Evolutionary conservation across 2,888 invertebrate genomes (phyloP).

Genomic region (Apamea sordens): DNA sequence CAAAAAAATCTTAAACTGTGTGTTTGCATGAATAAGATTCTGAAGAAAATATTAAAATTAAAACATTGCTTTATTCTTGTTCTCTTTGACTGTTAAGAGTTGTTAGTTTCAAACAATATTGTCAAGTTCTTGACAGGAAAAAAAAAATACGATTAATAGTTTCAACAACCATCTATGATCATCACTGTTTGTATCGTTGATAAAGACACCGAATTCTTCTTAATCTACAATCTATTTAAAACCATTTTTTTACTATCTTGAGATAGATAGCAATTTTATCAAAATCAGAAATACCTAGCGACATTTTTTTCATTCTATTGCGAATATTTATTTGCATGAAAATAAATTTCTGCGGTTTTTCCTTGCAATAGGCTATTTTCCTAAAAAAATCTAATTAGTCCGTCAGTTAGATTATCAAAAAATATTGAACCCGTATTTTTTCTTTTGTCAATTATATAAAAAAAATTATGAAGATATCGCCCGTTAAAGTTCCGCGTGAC

Average conservation of each 20-base stretch:
- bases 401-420: too few relatives aligned
- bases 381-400: too few relatives aligned
- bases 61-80: too few relatives aligned
- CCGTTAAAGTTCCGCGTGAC: too few relatives aligned
- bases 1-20: not conserved
- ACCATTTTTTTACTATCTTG: not conserved
- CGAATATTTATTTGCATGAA: not conserved
- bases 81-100: not conserved
- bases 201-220: not conserved
- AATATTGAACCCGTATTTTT: too few relatives aligned
- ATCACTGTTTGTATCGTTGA: too few relatives aligned
- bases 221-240: not conserved
- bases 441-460: too few relatives aligned
- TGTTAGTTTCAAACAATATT: too few relatives aligned
- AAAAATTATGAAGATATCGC: too few relatives aligned
- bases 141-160: too few relatives aligned
- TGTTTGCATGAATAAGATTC: not conserved
- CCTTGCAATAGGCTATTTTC: too few relatives aligned
- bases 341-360: not conserved
- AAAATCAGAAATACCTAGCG: not conserved
- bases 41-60: not conserved
- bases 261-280: not conserved
- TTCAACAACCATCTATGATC: not conserved
- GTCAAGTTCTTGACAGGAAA: not conserved
- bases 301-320: not conserved